Conservation (phyloP, 1,140 invertebrate species). For the Ephestia elutella region DNA sequence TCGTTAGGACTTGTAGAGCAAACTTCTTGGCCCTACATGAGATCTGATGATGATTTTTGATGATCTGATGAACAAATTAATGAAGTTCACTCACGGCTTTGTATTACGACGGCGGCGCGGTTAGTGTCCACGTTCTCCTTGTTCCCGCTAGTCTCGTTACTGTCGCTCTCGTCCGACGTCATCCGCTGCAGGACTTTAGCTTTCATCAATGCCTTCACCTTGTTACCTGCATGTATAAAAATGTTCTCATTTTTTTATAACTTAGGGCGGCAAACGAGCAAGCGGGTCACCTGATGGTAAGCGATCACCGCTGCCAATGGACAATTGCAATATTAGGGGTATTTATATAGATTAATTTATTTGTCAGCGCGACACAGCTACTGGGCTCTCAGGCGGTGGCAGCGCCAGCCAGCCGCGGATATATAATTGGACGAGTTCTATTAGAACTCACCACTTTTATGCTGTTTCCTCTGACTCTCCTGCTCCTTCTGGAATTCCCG, state of each 20-base stretch:
- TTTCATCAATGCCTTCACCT: constrained; percentile 64
- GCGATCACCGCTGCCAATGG: too few relatives aligned
- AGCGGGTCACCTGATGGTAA: too few relatives aligned
- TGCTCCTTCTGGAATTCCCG: constrained; percentile 58
- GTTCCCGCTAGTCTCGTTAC: constrained; percentile 52
- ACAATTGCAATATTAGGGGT: too few relatives aligned
- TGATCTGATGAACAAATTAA: too few relatives aligned
- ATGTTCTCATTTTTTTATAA: not conserved
- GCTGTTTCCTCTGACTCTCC: constrained; percentile 56
- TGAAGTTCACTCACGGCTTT: constrained; percentile 79
- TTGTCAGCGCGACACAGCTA: constrained; percentile 81
- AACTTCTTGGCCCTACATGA: too few relatives aligned
- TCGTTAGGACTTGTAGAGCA: too few relatives aligned
- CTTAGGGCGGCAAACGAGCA: too few relatives aligned
- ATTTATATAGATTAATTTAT: too few relatives aligned
- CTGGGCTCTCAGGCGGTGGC: constrained; percentile 75
- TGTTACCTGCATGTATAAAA: constrained; percentile 43
- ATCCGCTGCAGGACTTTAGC: constrained; percentile 58
- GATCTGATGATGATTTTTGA: too few relatives aligned
- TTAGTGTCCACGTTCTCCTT: constrained; percentile 74
- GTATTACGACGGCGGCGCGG: constrained; percentile 78
- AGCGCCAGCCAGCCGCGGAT: constrained; percentile 83
- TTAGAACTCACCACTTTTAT: constrained; percentile 52
- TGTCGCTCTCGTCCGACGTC: constrained; percentile 57
- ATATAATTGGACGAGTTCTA: constrained; percentile 82